These are phyloP conservation scores for Ips nitidus DNA, from an alignment of 1,140 invertebrate species.

Conservation along the genomic window DNA sequence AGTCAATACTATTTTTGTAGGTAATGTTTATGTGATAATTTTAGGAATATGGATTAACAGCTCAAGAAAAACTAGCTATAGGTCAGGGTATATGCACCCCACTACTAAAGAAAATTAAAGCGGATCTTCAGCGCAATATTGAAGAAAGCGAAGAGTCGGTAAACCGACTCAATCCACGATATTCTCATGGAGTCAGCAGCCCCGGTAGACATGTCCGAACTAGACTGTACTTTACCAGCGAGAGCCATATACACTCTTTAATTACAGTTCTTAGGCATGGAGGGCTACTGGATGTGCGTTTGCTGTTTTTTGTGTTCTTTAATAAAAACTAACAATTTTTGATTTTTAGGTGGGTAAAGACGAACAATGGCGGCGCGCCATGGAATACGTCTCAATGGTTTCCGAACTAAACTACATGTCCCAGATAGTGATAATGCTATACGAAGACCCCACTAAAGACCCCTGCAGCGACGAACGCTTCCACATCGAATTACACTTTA, in stretches of 20 bases:
- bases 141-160: slow-evolving; percentile 89
- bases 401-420: slow-evolving; percentile 99
- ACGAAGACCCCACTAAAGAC: slow-evolving; percentile 97
- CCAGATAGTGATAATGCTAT: slow-evolving; percentile 99
- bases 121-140: slow-evolving; percentile 92
- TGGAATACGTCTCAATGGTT: slow-evolving; percentile 97
- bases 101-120: slow-evolving; percentile 92
- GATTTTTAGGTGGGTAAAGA: slow-evolving; percentile 72
- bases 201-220: slow-evolving; percentile 97
- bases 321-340: background rate
- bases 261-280: slow-evolving; percentile 95
- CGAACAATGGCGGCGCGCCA: slow-evolving; percentile 97
- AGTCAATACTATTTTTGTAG: background rate
- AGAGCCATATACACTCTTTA: slow-evolving; percentile 98
- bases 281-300: slow-evolving; percentile 81
- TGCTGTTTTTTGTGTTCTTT: background rate
- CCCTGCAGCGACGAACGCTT: slow-evolving; percentile 87
- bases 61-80: slow-evolving; percentile 94
- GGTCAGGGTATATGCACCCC: slow-evolving; percentile 98
- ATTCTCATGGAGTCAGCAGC: slow-evolving; percentile 97
- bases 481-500: slow-evolving; percentile 97
- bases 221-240: slow-evolving; percentile 97
- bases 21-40: background rate
- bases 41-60: slow-evolving; percentile 95
- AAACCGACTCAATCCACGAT: slow-evolving; percentile 93